Conservation (phyloP, 2,113 vertebrate species). For the Myotis yumanensis region DNA sequence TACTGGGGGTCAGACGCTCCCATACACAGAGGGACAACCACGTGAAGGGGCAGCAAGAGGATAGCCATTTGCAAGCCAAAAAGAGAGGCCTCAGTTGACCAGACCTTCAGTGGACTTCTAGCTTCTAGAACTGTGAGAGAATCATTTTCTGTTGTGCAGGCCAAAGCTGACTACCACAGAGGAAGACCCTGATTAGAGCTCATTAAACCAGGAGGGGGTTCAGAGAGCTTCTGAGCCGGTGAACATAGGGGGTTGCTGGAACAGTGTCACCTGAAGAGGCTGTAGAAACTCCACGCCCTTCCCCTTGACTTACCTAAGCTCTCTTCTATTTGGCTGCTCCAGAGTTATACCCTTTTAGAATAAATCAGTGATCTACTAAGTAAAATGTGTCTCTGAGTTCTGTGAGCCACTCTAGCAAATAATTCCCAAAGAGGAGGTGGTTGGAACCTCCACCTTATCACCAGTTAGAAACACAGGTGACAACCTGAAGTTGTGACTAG, state of each 20-base stretch:
- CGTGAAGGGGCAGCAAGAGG: not conserved
- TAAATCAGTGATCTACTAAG: not conserved
- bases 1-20: accelerated
- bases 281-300: too few relatives aligned
- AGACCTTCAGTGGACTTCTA: not conserved
- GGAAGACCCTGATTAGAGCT: not conserved
- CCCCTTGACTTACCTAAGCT: not conserved
- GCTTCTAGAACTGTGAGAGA: not conserved
- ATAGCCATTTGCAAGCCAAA: too few relatives aligned
- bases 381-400: not conserved
- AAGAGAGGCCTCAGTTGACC: not conserved
- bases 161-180: not conserved
- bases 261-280: not conserved
- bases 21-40: not conserved
- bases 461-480: not conserved
- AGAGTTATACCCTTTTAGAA: not conserved
- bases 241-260: not conserved
- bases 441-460: not conserved
- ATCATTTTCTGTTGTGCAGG: not conserved
- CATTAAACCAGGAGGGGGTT: not conserved
- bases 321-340: not conserved
- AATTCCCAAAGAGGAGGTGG: not conserved
- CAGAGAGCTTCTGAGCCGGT: not conserved
- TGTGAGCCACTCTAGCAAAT: not conserved
- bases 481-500: not conserved